Evolutionary conservation across 2,113 vertebrate genomes (phyloP).

Genomic region (Siphamia tubifer): DNA sequence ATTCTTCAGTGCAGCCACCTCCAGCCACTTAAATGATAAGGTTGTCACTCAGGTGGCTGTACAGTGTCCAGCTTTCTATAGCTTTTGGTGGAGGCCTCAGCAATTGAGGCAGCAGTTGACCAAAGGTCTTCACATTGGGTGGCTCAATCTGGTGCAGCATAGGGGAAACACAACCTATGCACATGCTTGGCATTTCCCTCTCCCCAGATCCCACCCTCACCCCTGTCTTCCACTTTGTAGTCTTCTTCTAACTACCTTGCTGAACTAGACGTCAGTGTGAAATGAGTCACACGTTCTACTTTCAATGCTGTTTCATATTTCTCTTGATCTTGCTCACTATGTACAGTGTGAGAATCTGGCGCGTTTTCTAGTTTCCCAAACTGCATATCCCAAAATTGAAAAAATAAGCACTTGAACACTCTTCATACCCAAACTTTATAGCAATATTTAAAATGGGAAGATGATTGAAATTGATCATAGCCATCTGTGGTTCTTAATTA

Average conservation of each 20-base stretch:
- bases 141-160: slow-evolving; percentile 46
- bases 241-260: slow-evolving; percentile 12
- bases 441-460: too few species aligned
- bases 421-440: background rate
- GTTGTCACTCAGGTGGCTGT: slow-evolving; percentile 17
- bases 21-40: background rate
- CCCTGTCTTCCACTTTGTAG: background rate
- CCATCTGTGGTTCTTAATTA: too few species aligned
- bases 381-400: background rate
- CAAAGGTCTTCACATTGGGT: slow-evolving; percentile 29
- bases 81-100: background rate
- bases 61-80: background rate
- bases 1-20: background rate
- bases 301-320: slow-evolving; percentile 9
- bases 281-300: slow-evolving; percentile 23
- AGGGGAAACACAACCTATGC: slow-evolving; percentile 17
- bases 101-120: slow-evolving; percentile 26
- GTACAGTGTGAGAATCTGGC: background rate
- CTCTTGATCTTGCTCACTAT: background rate
- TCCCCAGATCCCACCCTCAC: background rate
- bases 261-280: slow-evolving; percentile 23
- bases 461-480: too few species aligned
- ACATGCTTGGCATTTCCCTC: background rate
- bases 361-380: background rate
- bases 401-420: background rate